Conservation (phyloP, 2,113 vertebrate genomes). For the Patagioenas fasciata region DNA sequence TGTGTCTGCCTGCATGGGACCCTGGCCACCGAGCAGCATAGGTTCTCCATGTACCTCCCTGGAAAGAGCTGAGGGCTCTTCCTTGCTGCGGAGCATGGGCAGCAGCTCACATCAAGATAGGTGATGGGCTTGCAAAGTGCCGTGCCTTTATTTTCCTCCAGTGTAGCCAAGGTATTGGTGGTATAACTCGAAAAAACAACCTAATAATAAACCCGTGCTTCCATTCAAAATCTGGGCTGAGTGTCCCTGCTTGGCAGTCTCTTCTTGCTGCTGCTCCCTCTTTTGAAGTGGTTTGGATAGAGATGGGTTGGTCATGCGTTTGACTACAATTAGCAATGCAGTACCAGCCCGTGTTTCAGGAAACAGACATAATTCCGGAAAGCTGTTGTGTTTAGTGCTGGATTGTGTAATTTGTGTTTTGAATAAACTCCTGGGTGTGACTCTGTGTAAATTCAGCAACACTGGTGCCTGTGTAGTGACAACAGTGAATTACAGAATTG, state of each 20-base stretch:
- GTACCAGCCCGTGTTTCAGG: neutral
- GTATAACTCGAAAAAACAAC: neutral
- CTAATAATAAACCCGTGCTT: neutral
- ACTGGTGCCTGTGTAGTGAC: neutral
- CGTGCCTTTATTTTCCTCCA: conserved; percentile 7
- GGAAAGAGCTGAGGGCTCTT: neutral
- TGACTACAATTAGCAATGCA: neutral
- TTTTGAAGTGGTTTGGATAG: neutral
- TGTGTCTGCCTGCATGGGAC: neutral
- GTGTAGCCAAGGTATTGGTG: neutral
- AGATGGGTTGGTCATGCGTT: neutral
- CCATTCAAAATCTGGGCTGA: neutral
- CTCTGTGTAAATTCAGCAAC: neutral
- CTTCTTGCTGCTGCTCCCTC: neutral
- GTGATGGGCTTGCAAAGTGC: neutral
- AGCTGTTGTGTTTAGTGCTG: neutral
- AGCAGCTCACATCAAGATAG: neutral
- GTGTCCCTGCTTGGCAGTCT: neutral
- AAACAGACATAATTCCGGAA: neutral
- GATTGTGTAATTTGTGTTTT: neutral
- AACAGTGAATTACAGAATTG: neutral
- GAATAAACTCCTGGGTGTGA: neutral
- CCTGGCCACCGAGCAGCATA: accelerated
- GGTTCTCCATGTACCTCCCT: accelerated
- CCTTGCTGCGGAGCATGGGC: accelerated